phyloP scores from a whole-genome alignment of 2,888 invertebrate genomes.

The Lithophane socia region DNA sequence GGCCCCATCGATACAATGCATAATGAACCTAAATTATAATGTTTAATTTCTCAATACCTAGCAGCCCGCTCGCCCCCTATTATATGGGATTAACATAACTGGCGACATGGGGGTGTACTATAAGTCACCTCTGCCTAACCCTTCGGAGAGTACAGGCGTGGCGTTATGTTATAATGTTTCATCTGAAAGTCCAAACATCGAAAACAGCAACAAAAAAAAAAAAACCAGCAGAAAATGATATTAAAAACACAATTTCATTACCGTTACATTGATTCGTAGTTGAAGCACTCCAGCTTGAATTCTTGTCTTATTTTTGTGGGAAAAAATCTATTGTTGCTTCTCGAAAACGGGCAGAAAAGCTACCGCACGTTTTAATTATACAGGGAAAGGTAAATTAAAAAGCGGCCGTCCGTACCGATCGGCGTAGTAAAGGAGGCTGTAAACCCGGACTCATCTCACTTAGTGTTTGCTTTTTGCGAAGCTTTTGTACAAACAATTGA shows the following conservation, averaged over 20 bases:
- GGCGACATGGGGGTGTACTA: background rate
- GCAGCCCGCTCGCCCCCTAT: background rate
- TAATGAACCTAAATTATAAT: background rate
- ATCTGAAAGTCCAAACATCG: background rate
- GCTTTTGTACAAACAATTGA: conserved; percentile 72
- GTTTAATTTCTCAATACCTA: background rate
- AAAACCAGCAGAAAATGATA: conserved; percentile 43
- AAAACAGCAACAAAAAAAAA: background rate
- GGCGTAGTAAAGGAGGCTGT: conserved; percentile 77
- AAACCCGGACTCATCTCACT: conserved; percentile 75
- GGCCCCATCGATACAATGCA: background rate
- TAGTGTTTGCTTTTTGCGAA: conserved; percentile 66
- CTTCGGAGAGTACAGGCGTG: background rate
- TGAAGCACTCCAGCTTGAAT: conserved; percentile 47
- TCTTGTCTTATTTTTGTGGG: conserved; percentile 65
- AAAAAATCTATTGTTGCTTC: conserved; percentile 78
- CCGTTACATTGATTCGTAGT: conserved; percentile 58
- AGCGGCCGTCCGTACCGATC: conserved; percentile 83
- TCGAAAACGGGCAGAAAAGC: conserved; percentile 77
- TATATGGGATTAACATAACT: background rate
- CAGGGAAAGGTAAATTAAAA: conserved; percentile 88
- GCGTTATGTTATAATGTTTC: background rate
- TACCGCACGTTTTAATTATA: conserved; percentile 86
- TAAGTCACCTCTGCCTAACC: background rate
- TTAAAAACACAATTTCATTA: conserved; percentile 54